phyloP scores from a whole-genome alignment of 30 jellyfish, hydroid and myxozoan species.

The Aurelia aurita region DNA sequence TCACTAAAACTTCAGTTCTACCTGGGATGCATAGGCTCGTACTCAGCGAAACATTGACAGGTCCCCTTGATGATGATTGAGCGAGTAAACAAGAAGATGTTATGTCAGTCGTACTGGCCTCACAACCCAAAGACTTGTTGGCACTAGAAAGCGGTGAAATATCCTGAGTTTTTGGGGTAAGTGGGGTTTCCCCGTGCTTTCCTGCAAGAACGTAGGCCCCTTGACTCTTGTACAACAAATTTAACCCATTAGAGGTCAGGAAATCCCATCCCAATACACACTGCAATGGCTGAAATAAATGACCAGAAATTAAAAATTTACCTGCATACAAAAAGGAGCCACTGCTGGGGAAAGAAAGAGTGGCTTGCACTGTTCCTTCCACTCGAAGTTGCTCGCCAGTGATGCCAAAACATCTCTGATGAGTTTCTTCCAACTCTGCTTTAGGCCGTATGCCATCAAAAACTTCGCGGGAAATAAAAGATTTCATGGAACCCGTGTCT shows the following conservation, averaged over 20 bases:
- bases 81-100: no score
- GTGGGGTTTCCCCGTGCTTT: background rate
- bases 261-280: constrained; percentile 59
- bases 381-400: constrained; percentile 50
- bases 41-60: constrained; percentile 10
- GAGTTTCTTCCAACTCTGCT: no score
- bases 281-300: constrained; percentile 20
- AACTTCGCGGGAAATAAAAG: constrained; percentile 21
- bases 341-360: constrained; percentile 16
- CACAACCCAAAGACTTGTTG: no score
- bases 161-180: constrained; percentile 12
- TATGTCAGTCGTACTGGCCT: no score
- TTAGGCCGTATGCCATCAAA: constrained; percentile 23
- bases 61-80: constrained; percentile 10
- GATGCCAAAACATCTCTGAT: constrained; percentile 21
- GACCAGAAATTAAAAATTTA: background rate
- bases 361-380: constrained; percentile 30
- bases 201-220: constrained; percentile 12
- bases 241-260: constrained; percentile 22
- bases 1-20: constrained; percentile 25
- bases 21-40: constrained; percentile 41
- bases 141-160: no score
- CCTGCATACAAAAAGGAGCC: constrained; percentile 20
- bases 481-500: constrained; percentile 66
- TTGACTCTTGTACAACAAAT: background rate